Evolutionary conservation across 2,888 invertebrate genomes (phyloP).

Genomic region (Protophormia terraenovae): DNA sequence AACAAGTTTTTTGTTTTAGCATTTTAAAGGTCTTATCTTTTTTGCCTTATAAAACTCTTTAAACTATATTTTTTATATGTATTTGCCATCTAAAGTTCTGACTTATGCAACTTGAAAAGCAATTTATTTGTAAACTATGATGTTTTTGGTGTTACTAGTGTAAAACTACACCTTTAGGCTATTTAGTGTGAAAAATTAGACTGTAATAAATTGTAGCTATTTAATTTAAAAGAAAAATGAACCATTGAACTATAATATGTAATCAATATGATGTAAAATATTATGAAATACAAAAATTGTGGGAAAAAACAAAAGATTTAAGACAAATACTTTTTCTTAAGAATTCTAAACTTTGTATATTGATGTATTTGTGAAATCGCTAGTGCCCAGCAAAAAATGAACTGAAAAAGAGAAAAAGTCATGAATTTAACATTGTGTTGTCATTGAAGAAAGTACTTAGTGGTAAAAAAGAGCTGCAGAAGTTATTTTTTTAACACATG

Average conservation of each 20-base stretch:
- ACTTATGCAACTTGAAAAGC: neutral
- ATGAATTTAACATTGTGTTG: no score
- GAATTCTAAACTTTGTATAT: neutral
- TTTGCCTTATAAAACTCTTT: neutral
- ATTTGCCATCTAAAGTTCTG: neutral
- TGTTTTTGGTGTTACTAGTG: slow-evolving; percentile 5
- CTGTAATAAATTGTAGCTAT: slow-evolving; percentile 19
- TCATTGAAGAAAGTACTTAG: no score
- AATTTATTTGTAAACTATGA: neutral
- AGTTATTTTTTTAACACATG: no score
- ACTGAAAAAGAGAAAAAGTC: no score
- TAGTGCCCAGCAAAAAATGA: no score
- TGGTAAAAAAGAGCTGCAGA: no score
- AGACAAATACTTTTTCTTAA: neutral
- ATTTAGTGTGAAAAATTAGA: slow-evolving; percentile 9
- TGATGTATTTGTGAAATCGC: no score
- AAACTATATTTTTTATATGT: slow-evolving; percentile 14
- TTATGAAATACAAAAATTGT: neutral
- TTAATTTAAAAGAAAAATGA: neutral
- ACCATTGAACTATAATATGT: neutral
- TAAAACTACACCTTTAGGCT: slow-evolving; percentile 2
- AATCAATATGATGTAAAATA: slow-evolving; percentile 22
- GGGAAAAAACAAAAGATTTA: slow-evolving; percentile 10
- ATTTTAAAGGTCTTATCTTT: neutral
- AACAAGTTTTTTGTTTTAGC: slow-evolving; percentile 34